Percentiles rank a stretch among this genome's conserved stretches.
phyloP scores from a whole-genome alignment of 2,888 invertebrate genomes.

The Periphyllus acericola region DNA sequence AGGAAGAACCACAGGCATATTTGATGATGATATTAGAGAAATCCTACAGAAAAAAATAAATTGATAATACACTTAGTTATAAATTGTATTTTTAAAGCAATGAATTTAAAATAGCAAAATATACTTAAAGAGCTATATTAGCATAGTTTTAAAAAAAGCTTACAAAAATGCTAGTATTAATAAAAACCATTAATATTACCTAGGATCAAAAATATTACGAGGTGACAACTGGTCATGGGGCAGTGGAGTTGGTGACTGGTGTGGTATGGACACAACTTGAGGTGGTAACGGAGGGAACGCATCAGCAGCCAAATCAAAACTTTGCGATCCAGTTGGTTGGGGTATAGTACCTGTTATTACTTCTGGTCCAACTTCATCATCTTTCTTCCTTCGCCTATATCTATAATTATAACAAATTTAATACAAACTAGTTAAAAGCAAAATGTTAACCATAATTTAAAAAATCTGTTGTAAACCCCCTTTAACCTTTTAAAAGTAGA shows the following conservation, averaged over 20 bases:
- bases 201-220: conserved; percentile 52
- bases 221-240: conserved; percentile 59
- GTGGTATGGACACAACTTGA: conserved; percentile 59
- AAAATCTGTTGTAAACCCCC: too few species aligned
- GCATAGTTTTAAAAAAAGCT: too few species aligned
- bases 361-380: conserved; percentile 67
- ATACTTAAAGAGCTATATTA: too few species aligned
- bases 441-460: too few species aligned
- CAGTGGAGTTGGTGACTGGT: conserved; percentile 56
- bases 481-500: too few species aligned
- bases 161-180: not conserved
- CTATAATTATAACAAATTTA: conserved; percentile 1
- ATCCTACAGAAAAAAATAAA: conserved; percentile 17
- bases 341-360: conserved; percentile 56
- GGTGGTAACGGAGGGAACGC: conserved; percentile 82
- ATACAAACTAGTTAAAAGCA: not conserved
- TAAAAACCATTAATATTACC: conserved; percentile 31
- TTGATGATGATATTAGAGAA: conserved; percentile 49
- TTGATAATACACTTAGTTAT: not conserved
- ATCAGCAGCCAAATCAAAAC: conserved; percentile 82
- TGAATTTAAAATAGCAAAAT: too few species aligned
- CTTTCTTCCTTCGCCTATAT: conserved; percentile 68
- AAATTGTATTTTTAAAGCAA: too few species aligned
- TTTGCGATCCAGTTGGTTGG: conserved; percentile 67
- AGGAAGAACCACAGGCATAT: conserved; percentile 40